A percentile compares a stretch with the other conserved stretches of the same genome.
Conservation (phyloP, 2,113 vertebrate genomes). For the Poicephalus gulielmi region DNA sequence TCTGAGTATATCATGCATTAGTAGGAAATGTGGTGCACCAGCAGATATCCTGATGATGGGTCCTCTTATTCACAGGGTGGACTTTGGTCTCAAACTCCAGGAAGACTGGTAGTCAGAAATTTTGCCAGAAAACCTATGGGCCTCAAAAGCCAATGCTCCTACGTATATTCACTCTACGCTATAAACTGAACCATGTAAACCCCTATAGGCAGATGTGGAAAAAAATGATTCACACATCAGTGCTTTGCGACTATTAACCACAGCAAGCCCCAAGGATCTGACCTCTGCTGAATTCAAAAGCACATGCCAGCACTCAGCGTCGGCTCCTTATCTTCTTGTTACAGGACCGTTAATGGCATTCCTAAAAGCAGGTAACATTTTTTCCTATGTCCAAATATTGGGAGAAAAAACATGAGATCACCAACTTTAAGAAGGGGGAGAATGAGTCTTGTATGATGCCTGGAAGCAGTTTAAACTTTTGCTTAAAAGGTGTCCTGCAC, state of each 20-base stretch:
- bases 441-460: too few species aligned
- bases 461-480: too few species aligned
- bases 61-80: neutral
- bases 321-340: neutral
- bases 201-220: neutral
- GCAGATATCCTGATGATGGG: neutral
- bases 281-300: neutral
- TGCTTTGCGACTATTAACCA: neutral
- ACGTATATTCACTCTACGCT: accelerated
- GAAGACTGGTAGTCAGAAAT: neutral
- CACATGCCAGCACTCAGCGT: accelerated
- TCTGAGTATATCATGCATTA: neutral
- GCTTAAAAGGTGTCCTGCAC: too few species aligned
- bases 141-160: neutral
- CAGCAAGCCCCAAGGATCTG: neutral
- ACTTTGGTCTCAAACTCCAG: neutral
- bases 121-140: neutral
- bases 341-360: accelerated
- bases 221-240: neutral
- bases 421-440: too few species aligned
- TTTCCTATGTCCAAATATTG: neutral
- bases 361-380: neutral
- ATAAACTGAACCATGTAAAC: neutral
- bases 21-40: neutral
- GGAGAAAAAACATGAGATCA: too few species aligned